Percentiles rank a stretch among this genome's conserved stretches.
These are phyloP conservation scores for Pristionchus exspectatus DNA, from an alignment of 2,888 invertebrate species.

Conservation along the genomic window DNA sequence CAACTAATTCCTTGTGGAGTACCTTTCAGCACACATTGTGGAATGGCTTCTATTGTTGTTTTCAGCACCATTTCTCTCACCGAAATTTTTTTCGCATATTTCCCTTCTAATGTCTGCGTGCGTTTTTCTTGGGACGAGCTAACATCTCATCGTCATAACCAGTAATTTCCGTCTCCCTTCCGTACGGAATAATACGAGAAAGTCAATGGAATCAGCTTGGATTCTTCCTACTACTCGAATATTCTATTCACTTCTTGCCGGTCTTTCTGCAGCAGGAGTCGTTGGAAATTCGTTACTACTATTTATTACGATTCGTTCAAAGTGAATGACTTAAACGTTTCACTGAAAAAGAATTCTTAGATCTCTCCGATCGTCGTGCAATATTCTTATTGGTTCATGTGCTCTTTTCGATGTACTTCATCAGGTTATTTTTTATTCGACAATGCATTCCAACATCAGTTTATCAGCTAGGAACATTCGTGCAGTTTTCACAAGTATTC, in stretches of 20 bases:
- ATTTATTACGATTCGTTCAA: not conserved
- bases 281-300: not conserved
- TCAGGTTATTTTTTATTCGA: not conserved
- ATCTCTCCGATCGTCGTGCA: not conserved
- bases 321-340: not conserved
- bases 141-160: not conserved
- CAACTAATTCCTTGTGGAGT: not conserved
- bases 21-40: not conserved
- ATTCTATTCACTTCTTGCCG: not conserved
- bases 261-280: conserved; percentile 11
- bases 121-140: not conserved
- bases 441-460: too few species aligned
- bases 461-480: not conserved
- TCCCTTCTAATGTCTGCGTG: not conserved
- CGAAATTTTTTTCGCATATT: not conserved
- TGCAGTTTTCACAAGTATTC: not conserved
- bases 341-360: not conserved
- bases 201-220: not conserved
- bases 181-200: not conserved
- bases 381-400: conserved; percentile 15
- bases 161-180: not conserved
- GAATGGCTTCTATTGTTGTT: not conserved
- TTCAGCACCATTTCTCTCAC: not conserved
- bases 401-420: not conserved
- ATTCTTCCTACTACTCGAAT: not conserved